Conservation (phyloP, 2,888 invertebrate genomes). For the Colostygia pectinataria region DNA sequence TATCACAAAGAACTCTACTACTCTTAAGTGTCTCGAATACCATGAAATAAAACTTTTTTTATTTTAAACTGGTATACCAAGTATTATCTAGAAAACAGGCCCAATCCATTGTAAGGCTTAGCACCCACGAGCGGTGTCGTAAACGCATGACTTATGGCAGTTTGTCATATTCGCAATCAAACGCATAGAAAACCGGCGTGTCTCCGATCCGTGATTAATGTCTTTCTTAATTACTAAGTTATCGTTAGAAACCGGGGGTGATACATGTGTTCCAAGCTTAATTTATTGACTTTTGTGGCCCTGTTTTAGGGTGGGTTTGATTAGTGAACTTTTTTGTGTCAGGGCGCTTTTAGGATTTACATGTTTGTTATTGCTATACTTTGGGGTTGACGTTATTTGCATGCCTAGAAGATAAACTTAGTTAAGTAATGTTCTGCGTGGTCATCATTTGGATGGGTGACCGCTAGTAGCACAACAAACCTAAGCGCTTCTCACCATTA, state of each 20-base stretch:
- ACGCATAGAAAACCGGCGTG: slow-evolving; percentile 52
- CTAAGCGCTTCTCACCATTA: too few species aligned
- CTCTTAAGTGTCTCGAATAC: too few species aligned
- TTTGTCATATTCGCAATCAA: slow-evolving; percentile 75
- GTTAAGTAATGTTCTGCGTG: too few species aligned
- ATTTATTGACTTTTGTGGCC: slow-evolving; percentile 75
- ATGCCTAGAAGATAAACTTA: too few species aligned
- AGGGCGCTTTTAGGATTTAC: slow-evolving; percentile 14
- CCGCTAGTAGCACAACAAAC: too few species aligned
- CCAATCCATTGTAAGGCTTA: slow-evolving; percentile 42
- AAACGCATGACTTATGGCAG: slow-evolving; percentile 68
- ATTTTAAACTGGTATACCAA: too few species aligned
- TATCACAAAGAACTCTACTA: too few species aligned
- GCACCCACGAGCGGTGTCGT: slow-evolving; percentile 50
- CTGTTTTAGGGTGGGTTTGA: slow-evolving; percentile 43
- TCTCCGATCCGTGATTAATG: slow-evolving; percentile 78
- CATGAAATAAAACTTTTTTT: too few species aligned
- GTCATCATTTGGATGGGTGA: too few species aligned
- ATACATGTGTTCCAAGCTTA: slow-evolving; percentile 73
- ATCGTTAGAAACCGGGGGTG: slow-evolving; percentile 59
- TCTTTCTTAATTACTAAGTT: slow-evolving; percentile 80
- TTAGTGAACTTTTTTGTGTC: slow-evolving; percentile 36
- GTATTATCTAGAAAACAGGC: slow-evolving; percentile 21
- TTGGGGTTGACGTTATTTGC: too few species aligned
- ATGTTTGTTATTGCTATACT: slow-evolving; percentile 12